Evolutionary conservation across 1,140 invertebrate species (phyloP), one percentile per base, ranked within the genome.

Genomic region (Drosophila pseudoobscura): DNA sequence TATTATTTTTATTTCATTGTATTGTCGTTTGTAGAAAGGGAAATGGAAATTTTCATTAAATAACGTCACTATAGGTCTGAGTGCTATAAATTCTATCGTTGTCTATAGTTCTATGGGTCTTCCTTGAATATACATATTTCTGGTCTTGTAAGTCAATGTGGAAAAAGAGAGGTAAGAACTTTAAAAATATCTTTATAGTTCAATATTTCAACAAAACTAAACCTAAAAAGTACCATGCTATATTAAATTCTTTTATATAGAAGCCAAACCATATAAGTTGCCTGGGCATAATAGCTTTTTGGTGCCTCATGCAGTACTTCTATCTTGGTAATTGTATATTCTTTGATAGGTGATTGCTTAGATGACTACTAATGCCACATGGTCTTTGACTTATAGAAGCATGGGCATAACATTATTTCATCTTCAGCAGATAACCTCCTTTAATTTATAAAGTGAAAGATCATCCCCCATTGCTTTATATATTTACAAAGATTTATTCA

Each of bases 11-110:
- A 58, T 58, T 64, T 46, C 2, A 13, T 20, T 72, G 35, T 59
- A 46, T 51, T 65, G 54, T 70, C 46, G 13, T 64, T 72, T 58
- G 44, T 57, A 51, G 82, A 85, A 85, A 84, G 82, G 63, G 80
- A 84, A 85, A 79, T 60, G 46, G 39, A 51, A 50, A 41, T 60
- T 68, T 56, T 15, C 39, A 58, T 39, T 68, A 7, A 52, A 51
- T 54, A 45, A 50, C 65, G 68, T 43, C 26, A 43, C 55, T 24
- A 9, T 31, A 31, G 31, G 31, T 9, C 8, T 9, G 1, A n/a
- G 5, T 31, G 43, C 29, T 20, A 61, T 35, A 35, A 17, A 49
- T 49, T 13, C 17, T 59, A 72, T 51, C 22, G 3, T 39, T 13
- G 35, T 13, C 35, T 39, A 5, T 3, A 11, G 11, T 39, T 39